Evolutionary conservation across 2,888 invertebrate genomes (phyloP).

Genomic region (Eledone cirrhosa): DNA sequence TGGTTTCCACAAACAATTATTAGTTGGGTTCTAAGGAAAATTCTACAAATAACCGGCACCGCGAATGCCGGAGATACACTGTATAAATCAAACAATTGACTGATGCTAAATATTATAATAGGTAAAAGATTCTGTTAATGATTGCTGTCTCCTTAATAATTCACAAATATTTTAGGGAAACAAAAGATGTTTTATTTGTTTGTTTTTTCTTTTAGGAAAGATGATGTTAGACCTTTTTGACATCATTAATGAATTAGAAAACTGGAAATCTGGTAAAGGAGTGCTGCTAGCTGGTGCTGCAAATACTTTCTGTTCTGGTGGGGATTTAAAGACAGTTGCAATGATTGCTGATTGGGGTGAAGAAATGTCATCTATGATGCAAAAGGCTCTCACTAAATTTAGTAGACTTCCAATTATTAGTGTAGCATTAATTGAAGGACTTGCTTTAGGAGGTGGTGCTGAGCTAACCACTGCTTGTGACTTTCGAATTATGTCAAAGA

Average conservation of each 20-base stretch:
- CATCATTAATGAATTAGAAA: constrained; percentile 66
- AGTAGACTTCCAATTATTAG: constrained; percentile 68
- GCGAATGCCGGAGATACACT: too few species aligned
- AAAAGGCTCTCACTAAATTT: constrained; percentile 65
- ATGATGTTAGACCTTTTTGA: constrained; percentile 71
- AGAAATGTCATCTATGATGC: constrained; percentile 69
- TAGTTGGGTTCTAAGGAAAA: too few species aligned
- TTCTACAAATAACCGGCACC: too few species aligned
- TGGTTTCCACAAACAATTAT: too few species aligned
- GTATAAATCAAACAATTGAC: too few species aligned
- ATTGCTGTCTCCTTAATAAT: too few species aligned
- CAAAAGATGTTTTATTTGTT: neutral
- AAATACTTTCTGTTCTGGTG: constrained; percentile 71
- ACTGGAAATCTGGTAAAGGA: constrained; percentile 68
- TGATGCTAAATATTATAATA: too few species aligned
- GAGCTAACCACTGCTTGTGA: constrained; percentile 70
- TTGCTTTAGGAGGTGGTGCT: constrained; percentile 71
- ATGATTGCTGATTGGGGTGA: constrained; percentile 61
- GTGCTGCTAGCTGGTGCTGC: constrained; percentile 68
- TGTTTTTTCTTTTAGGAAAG: constrained; percentile 62
- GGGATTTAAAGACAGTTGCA: constrained; percentile 68
- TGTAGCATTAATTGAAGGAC: constrained; percentile 69
- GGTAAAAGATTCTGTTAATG: too few species aligned
- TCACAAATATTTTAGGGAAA: too few species aligned
- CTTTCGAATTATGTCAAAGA: constrained; percentile 66